Percentiles rank a stretch among this genome's conserved stretches.
phyloP scores from a whole-genome alignment of 2,113 vertebrate species.

The Coptodon bakossiorum region DNA sequence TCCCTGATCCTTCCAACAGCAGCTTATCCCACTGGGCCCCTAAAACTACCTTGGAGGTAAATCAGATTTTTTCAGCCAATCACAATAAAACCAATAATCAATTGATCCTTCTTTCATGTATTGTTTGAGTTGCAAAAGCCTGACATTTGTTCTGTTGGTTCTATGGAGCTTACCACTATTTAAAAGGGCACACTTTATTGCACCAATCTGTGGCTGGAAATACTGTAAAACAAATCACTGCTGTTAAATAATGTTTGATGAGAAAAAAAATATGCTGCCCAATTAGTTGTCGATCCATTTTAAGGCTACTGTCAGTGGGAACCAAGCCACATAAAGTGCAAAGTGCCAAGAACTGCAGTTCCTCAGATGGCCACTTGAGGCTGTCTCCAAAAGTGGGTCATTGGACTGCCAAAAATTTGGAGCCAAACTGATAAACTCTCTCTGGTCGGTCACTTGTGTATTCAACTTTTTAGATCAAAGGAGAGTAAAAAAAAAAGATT shows the following conservation, averaged over 20 bases:
- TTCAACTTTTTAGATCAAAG: not conserved
- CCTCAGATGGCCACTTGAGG: not conserved
- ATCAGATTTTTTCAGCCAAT: not conserved
- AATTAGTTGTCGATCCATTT: not conserved
- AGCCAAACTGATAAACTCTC: not conserved
- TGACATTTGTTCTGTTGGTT: not conserved
- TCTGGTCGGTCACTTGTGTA: not conserved
- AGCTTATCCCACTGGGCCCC: constrained; percentile 61
- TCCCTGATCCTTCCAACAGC: constrained; percentile 68
- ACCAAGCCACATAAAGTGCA: not conserved
- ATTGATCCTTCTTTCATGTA: not conserved
- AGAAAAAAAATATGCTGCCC: not conserved
- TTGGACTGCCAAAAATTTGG: not conserved
- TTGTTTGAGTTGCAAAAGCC: not conserved
- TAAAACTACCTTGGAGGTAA: constrained; percentile 41
- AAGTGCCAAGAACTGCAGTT: not conserved
- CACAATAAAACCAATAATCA: not conserved
- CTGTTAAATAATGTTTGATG: not conserved
- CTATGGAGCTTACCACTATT: not conserved
- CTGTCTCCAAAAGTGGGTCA: not conserved
- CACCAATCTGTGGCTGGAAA: not conserved
- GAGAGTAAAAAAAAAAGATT: not conserved
- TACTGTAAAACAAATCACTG: not conserved
- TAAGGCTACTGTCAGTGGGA: not conserved
- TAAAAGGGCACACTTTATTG: not conserved